Evolutionary conservation across 2,797 vertebrate species (phyloP).

Genomic region (Anabas testudineus): DNA sequence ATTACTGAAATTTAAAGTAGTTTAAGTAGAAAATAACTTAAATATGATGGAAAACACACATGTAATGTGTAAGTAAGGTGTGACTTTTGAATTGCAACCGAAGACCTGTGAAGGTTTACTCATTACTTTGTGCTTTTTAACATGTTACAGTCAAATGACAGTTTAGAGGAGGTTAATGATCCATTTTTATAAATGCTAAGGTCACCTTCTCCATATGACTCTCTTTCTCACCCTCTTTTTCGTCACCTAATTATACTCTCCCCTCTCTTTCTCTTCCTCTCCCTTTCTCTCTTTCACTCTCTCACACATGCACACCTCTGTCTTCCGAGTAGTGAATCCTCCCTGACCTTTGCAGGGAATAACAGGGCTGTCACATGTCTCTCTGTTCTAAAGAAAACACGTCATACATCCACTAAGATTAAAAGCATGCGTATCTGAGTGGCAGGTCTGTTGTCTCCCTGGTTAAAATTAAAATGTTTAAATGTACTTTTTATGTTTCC

Average conservation of each 20-base stretch:
- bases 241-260: conserved; percentile 40
- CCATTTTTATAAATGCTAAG: conserved; percentile 43
- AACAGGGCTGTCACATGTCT: conserved; percentile 58
- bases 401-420: conserved; percentile 46
- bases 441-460: background rate
- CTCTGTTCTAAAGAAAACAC: conserved; percentile 57
- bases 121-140: background rate
- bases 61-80: background rate
- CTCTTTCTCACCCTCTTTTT: conserved; percentile 56
- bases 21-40: too few relatives aligned
- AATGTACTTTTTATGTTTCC: background rate
- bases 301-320: conserved; percentile 38
- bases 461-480: background rate
- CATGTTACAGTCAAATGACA: conserved; percentile 14
- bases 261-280: conserved; percentile 22
- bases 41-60: background rate
- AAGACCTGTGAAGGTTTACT: background rate
- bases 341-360: conserved; percentile 68
- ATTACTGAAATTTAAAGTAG: too few relatives aligned
- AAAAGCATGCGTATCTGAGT: conserved; percentile 13
- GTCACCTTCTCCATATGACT: conserved; percentile 56
- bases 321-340: conserved; percentile 66
- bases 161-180: conserved; percentile 40
- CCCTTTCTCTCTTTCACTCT: background rate
- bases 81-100: background rate